Evolutionary conservation across 2,797 vertebrate species (phyloP).

Genomic region (Ptychobarbus kaznakovi): DNA sequence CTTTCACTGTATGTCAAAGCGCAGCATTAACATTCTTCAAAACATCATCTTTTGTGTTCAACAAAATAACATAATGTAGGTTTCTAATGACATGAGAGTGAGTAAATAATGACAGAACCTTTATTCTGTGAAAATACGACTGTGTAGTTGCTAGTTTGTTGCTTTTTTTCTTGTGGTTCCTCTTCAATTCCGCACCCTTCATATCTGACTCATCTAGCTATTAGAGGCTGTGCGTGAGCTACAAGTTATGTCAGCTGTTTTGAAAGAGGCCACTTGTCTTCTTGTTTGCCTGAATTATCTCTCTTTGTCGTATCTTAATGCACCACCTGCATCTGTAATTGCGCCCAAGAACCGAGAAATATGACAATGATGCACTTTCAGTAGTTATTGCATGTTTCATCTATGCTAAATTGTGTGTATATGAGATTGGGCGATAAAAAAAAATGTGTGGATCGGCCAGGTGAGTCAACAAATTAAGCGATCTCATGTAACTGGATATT

Average conservation of each 20-base stretch:
- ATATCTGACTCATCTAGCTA: constrained; percentile 47
- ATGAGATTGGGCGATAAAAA: background rate
- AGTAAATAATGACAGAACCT: constrained; percentile 1
- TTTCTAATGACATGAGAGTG: background rate
- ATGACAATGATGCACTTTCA: background rate
- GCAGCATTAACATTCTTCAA: background rate
- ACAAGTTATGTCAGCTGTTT: constrained; percentile 30
- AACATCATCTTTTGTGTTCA: constrained; percentile 1
- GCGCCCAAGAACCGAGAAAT: constrained; percentile 12
- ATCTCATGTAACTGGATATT: constrained; percentile 31
- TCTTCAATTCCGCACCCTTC: constrained; percentile 3
- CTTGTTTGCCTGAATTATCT: constrained; percentile 42
- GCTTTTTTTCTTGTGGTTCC: background rate
- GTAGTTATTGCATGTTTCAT: background rate
- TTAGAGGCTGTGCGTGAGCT: constrained; percentile 37
- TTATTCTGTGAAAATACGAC: background rate
- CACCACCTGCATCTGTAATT: constrained; percentile 44
- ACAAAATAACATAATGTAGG: background rate
- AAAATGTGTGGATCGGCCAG: constrained; percentile 22
- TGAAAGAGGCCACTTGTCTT: constrained; percentile 51
- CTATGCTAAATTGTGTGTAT: constrained; percentile 25
- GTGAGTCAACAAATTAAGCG: constrained; percentile 40
- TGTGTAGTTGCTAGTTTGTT: background rate
- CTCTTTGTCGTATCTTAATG: constrained; percentile 38
- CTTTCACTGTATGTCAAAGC: background rate